Base-by-base conservation (phyloP, 2,888 invertebrate species). In the Scaptomyza flava region DNA sequence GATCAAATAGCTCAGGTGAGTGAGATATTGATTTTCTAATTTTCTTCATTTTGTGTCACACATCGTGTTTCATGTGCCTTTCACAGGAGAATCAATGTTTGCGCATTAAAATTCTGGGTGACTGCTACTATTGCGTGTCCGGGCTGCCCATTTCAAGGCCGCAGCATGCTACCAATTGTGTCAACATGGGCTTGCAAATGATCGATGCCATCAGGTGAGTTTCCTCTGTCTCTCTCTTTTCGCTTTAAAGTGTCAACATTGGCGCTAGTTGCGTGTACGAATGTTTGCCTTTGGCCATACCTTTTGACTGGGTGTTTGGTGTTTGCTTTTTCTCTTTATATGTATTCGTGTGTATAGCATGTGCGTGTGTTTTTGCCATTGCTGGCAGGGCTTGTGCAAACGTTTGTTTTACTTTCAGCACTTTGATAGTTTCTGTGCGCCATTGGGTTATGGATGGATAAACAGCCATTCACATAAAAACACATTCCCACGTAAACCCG, bases 161-260 rank as follows among this genome's bases (percentile, higher is more conserved):
- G 1, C 97, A 97, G 92, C 98, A 98, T 90, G 98, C 98, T 0
- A 96, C 96, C 91, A 98, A 98, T 93, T 98, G 98, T 90, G 98
- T 98, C 88, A 96, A 97, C 85, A 98, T 98, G 98, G 98, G 98
- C 0, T 92, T 98, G 71, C 96, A 97, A 91, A 98, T 98, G 98
- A 98, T 98, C 77, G 97, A 98, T 82, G 97, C 98, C 31, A 98
- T 98, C 89, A 94, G 96, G 98, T 98, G 81, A 81, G 79, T 77
- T 30, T 27, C 4, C 23, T 23, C 23, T 23, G 4, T 23, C 23
- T 36, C 17, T 4, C 14, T 33, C 12, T 2, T 20, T 11, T 14
- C 56, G 38, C 61, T 43, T 41, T 60, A 43, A 53, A 50, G 33
- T 69, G 70, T 83, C 70, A 83, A 81, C 67, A 71, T 41, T 67